Evolutionary conservation across 2,113 vertebrate genomes (phyloP), one percentile per base, ranked within the genome.

Genomic region (Phycodurus eques): DNA sequence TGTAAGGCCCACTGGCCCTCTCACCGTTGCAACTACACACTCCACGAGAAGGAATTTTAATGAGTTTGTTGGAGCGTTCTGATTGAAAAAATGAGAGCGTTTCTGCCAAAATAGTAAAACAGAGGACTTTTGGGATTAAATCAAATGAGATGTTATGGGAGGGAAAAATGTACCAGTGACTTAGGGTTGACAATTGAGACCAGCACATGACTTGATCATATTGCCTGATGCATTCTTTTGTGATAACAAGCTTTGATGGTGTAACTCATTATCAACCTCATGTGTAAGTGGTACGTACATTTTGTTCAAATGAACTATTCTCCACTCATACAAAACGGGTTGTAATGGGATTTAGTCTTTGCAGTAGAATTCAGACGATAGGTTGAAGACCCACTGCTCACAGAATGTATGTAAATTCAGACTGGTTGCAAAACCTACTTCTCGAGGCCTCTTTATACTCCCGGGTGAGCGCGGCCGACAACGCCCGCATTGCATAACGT

Each of bases 31-130:
- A 78, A 78, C 74, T 64, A 57, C 64, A 54, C 47, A 80, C 80
- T 76, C 67, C 67, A 84, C 65, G 68, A 72, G 75, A 87, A 90
- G 86, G 88, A 90, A 92, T 92, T 82, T 91, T 92, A 91, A 93
- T 85, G 81, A 92, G 89, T 74, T 71, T 67, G 80, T 80, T 70
- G 75, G 74, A 66, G n/a, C 68, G 33, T 84, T 74, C 69, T 86
- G 79, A 85, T 82, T 69, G 74, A 53, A 84, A 51, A 53, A 67
- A 49, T 5, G 35, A 27, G 39, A 27, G 12, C 2, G 11, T 47
- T 66, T 31, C 22, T 49, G 64, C 27, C 14, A 27, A 56, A 14
- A 64, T n/a, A 56, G 56, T 5, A 15, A 14, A 14, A 35, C 14
- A 19, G 15, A 31, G 13, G 56, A 61, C 51, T 49, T 47, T 9